These are phyloP conservation scores for Lycodopsis pacificus DNA, from an alignment of 2,797 vertebrate species.

Conservation along the genomic window DNA sequence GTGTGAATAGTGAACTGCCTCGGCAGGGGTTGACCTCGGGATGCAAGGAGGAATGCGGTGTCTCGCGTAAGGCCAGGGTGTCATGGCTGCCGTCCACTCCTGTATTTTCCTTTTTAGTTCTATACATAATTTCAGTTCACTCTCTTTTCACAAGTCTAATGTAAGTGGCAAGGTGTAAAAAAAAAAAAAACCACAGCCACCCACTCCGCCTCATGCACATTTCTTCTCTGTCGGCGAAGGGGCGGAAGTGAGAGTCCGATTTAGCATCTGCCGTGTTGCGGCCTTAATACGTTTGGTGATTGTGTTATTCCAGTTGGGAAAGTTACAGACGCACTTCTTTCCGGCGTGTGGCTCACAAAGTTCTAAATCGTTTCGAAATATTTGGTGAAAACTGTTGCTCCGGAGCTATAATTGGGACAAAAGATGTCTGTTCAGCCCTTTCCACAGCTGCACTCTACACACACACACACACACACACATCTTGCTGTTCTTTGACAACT, in stretches of 20 bases:
- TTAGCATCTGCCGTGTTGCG: conserved; percentile 32
- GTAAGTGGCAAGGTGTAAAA: conserved; percentile 52
- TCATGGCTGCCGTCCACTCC: conserved; percentile 38
- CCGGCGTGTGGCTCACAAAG: conserved; percentile 37
- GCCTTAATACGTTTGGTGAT: conserved; percentile 25
- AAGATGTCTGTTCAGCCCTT: conserved; percentile 82
- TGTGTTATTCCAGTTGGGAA: conserved; percentile 42
- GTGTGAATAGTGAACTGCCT: conserved; percentile 64
- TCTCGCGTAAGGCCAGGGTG: conserved; percentile 53
- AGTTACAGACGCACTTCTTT: conserved; percentile 41
- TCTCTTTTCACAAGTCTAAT: conserved; percentile 41
- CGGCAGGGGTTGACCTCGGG: conserved; percentile 58
- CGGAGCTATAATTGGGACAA: conserved; percentile 78
- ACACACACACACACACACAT: conserved; percentile 69
- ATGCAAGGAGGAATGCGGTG: conserved; percentile 55
- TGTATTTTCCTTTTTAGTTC: conserved; percentile 1
- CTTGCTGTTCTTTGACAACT: conserved; percentile 75
- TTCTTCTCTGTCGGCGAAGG: conserved; percentile 24
- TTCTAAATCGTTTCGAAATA: conserved; percentile 51
- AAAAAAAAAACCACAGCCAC: conserved; percentile 22
- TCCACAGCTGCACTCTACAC: conserved; percentile 81
- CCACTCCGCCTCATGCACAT: conserved; percentile 32
- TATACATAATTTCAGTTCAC: conserved; percentile 5
- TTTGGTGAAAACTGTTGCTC: conserved; percentile 68
- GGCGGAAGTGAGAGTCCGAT: conserved; percentile 29